Base-by-base conservation (phyloP, 2,888 invertebrate genomes). In the Eledone cirrhosa region DNA sequence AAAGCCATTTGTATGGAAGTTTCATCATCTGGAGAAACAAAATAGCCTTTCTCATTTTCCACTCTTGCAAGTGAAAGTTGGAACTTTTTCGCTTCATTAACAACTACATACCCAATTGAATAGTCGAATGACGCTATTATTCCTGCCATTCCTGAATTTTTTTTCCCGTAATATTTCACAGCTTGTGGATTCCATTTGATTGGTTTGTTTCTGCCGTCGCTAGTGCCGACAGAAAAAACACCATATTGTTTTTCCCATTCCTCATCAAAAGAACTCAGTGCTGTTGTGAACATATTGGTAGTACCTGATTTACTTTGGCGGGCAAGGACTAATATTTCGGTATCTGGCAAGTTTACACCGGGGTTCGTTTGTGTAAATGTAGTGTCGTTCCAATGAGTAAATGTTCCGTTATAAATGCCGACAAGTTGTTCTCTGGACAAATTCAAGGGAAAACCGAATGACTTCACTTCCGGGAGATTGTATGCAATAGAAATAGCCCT, bases 271-370 rank as follows among this genome's bases (percentile, higher is more conserved):
- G 84, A 72, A 48, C 86, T 82, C 24, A 90, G 81, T 2, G 87
- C 87, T 11, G 79, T 78, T 0, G 89, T 89, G 80, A 90, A 88
- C 7, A 86, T 84, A 47, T 81, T 78, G 3, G 90, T 90, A 1
- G 88, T 88, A 13, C 90, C 90, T 7, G 89, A 89, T 31, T 85
- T 86, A 77, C 88, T 89, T 7, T 83, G 82, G 29, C 90, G 81
- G 5, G 85, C 89, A n/a, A 90, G 80, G 2, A 86, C 86, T 11
- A 81, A 59, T 77, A 90, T 88, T 22, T 78, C n/a, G 22, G 78
- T 80, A 59, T 80, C 33, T 0, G 89, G 88, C 22, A 90, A 79
- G 1, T 8, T 33, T 27, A 80, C 75, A 11, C 79, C 29, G 0
- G 85, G 86, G 79, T 90, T 90, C 16, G 79, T 53, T 0, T 33